Evolutionary conservation across 1,140 invertebrate genomes (phyloP), one percentile per base, ranked within the genome.

Genomic region (Armadillidium nasatum): DNA sequence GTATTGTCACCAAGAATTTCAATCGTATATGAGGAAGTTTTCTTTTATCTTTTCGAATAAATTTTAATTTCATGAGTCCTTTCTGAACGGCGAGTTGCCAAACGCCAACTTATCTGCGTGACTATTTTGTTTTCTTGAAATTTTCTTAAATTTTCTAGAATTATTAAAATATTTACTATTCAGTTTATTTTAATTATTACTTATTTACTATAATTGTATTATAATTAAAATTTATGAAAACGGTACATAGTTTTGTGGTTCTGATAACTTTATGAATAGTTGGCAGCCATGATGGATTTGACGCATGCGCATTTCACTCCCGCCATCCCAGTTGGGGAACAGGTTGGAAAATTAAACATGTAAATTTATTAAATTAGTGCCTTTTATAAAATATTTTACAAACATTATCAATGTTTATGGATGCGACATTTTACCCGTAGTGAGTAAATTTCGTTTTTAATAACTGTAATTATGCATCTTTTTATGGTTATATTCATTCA

Each of bases 361-460:
- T 60, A 60, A 60, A 60, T 15, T 60, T 60, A 60, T 60, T 60
- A 60, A 60, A 60, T 60, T 60, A 60, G 50, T 60, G 50, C 50
- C 50, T 60, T 60, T 60, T 60, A 60, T 60, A 15, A 60, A 60
- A 60, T 60, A 60, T 60, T 15, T 15, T 15, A 60, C 50, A 60
- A 60, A 60, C 50, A 60, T 60, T 60, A 60, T 60, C 50, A 60
- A 60, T 60, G 50, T 60, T 60, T 60, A 7, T 60, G 50, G 50
- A 60, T 60, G 50, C 50, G 50, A 60, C 50, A 60, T 15, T 19
- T 15, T 19, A 60, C 50, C 50, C 50, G 50, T 60, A 60, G 50
- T 60, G 19, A 60, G 50, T 60, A 60, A 13, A 60, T 60, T 60
- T 60, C 19, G 50, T 19, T 60, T 60, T 60, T 60, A 60, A 60